Base-by-base conservation (phyloP, 2,797 vertebrate species). In the Pygocentrus nattereri region DNA sequence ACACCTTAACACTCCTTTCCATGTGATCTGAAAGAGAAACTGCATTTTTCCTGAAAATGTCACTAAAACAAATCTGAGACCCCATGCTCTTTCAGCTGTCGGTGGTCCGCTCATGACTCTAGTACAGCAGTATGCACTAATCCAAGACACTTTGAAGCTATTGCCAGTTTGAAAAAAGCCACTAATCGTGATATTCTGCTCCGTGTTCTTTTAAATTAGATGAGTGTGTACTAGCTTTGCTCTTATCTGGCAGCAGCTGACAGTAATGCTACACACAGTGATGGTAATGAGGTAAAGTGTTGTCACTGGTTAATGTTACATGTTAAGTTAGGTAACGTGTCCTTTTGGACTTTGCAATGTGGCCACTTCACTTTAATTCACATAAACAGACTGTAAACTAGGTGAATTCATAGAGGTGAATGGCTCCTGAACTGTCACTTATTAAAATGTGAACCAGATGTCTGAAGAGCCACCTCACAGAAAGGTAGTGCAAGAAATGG, bases 11-110 rank as follows among this genome's bases (percentile, higher is more conserved):
- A 30, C 0, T 11, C 5, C 5, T 31, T 23, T 56, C 52, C 18
- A 50, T 52, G 27, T 47, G 69, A 8, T 27, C 56, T 34, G 21
- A 30, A 62, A 64, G 47, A 77, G 34, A 77, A 25, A 30, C 77
- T 16, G 21, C 68, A 25, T n/a, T 72, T 82, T 82, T 54, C 30
- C 47, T 15, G n/a, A 21, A 77, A n/a, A 67, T 67, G 75, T 52
- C 30, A 56, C 38, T 21, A 58, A 34, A 38, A 69, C 67, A 44
- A 49, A 47, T 47, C 69, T 16, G 4, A 56, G 30, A 31, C 50
- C 47, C 49, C 11, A 10, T 23, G 6, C 47, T 23, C 19, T 25
- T 30, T 23, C 16, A 31, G 41, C 75, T 41, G 49, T 10, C 6
- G 19, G 19, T 41, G 75, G 47, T 77, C 61, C 5, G 4, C 44